Percentiles rank a stretch among this genome's conserved stretches.
These are phyloP conservation scores for Anastrepha obliqua DNA, from an alignment of 1,140 invertebrate species.

Conservation along the genomic window DNA sequence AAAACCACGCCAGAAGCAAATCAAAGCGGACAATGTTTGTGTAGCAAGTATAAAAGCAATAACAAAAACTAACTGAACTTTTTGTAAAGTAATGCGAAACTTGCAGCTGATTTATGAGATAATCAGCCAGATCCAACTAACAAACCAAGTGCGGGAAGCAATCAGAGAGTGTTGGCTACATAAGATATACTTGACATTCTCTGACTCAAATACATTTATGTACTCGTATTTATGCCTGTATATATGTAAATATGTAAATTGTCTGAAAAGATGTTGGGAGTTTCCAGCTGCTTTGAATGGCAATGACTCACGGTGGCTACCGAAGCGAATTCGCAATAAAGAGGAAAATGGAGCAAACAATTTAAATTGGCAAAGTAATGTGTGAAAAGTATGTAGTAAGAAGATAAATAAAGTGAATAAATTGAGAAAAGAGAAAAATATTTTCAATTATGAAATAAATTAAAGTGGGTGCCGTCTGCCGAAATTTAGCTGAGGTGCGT, in stretches of 20 bases:
- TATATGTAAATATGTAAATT: background rate
- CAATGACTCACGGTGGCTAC: background rate
- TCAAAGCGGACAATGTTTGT: constrained; percentile 43
- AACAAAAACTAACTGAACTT: constrained; percentile 10
- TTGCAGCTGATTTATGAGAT: constrained; percentile 32
- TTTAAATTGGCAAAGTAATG: background rate
- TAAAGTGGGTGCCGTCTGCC: background rate
- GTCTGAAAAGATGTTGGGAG: background rate
- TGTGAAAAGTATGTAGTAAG: background rate
- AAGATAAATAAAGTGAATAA: background rate
- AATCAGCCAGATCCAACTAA: background rate
- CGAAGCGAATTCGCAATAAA: background rate
- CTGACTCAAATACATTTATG: background rate
- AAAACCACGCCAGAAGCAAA: background rate
- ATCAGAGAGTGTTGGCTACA: background rate
- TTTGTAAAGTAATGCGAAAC: constrained; percentile 26
- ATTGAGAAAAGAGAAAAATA: background rate
- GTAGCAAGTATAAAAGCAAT: background rate
- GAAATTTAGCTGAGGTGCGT: too few relatives aligned
- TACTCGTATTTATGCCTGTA: background rate
- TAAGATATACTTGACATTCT: background rate
- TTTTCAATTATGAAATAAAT: too few relatives aligned
- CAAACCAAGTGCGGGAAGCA: background rate
- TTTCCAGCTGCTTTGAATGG: constrained; percentile 33
- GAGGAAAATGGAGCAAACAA: background rate